phyloP scores from a whole-genome alignment of 2,797 vertebrate genomes.

The Vipera latastei region DNA sequence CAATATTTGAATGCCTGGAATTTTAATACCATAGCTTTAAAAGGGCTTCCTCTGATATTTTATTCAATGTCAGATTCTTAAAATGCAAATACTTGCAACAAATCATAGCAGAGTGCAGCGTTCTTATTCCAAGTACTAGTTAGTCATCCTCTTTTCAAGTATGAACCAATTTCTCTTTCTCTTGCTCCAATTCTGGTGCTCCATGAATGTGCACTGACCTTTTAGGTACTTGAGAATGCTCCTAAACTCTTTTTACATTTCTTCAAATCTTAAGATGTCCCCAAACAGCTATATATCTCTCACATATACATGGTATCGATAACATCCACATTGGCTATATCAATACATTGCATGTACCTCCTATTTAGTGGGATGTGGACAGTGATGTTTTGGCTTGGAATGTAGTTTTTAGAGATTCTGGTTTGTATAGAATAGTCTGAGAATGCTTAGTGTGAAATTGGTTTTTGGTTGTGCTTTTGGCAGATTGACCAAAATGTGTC shows the following conservation, averaged over 20 bases:
- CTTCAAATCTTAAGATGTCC: not conserved
- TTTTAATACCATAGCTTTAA: conserved; percentile 43
- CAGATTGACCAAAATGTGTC: not conserved
- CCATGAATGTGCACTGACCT: not conserved
- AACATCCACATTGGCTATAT: not conserved
- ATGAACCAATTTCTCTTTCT: not conserved
- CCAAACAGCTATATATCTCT: not conserved
- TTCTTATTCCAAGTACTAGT: not conserved
- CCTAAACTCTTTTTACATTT: not conserved
- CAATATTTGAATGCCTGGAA: conserved; percentile 23
- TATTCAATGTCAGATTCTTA: conserved; percentile 10
- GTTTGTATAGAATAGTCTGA: not conserved
- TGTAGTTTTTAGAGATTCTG: not conserved
- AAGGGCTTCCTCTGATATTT: conserved; percentile 29
- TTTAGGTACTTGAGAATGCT: not conserved
- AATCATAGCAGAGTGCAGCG: not conserved
- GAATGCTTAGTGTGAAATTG: not conserved
- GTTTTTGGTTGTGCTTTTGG: not conserved
- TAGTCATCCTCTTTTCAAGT: not conserved
- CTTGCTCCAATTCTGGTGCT: too few relatives aligned
- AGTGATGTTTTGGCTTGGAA: not conserved
- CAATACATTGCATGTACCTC: not conserved
- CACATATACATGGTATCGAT: not conserved
- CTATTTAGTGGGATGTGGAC: not conserved
- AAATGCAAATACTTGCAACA: conserved; percentile 10